phyloP scores from a whole-genome alignment of 92 coral and sea anemone genomes.

The Hydrozoanthus gracilis region DNA sequence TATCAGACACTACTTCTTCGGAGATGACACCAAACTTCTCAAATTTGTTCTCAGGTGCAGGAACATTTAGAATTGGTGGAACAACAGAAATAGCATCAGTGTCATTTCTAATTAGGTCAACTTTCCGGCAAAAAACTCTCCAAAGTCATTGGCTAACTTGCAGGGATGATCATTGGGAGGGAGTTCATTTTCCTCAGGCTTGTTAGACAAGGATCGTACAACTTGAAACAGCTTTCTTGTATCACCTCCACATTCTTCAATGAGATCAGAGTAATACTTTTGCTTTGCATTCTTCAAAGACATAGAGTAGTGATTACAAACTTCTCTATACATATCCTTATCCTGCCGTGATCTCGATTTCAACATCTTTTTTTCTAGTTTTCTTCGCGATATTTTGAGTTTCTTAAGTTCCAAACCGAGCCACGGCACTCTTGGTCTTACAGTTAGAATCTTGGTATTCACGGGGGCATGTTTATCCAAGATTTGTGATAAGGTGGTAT shows the following conservation, averaged over 20 bases:
- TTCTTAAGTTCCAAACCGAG: conserved; percentile 46
- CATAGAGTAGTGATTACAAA: conserved; percentile 39
- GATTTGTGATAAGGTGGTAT: conserved; percentile 44
- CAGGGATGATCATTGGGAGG: no score
- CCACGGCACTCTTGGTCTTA: conserved; percentile 56
- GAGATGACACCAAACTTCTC: conserved; percentile 55
- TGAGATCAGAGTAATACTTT: conserved; percentile 20
- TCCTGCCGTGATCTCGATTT: conserved; percentile 37
- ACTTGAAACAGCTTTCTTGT: conserved; percentile 48
- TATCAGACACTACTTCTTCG: conserved; percentile 46
- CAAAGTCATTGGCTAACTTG: conserved; percentile 52
- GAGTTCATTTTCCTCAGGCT: no score
- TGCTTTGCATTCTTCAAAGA: not conserved
- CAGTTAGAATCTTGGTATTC: conserved; percentile 35
- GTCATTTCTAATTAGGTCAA: conserved; percentile 38
- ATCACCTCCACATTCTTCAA: conserved; percentile 47
- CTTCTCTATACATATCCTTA: conserved; percentile 24
- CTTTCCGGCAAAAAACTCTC: conserved; percentile 36
- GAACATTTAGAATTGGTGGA: conserved; percentile 52
- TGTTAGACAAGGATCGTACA: conserved; percentile 34
- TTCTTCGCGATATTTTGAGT: conserved; percentile 16
- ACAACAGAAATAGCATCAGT: conserved; percentile 29
- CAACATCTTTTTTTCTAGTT: conserved; percentile 40
- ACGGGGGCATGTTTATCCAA: conserved; percentile 67
- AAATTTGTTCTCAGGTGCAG: conserved; percentile 37